These are phyloP conservation scores for Mormoops blainvillei DNA, from an alignment of 2,113 vertebrate species.

Conservation along the genomic window DNA sequence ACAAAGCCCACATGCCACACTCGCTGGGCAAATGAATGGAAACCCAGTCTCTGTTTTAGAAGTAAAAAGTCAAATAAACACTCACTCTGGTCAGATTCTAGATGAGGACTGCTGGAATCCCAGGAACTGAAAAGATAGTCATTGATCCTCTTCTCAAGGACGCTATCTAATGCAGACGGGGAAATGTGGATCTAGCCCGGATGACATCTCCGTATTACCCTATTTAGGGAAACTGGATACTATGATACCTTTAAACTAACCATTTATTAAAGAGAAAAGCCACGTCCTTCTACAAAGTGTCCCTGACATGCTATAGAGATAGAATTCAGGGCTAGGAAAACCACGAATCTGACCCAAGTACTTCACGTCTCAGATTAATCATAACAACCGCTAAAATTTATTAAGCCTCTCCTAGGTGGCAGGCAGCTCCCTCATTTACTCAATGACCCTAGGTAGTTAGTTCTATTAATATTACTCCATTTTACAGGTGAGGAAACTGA, in stretches of 20 bases:
- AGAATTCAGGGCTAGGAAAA: background rate
- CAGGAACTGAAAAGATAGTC: background rate
- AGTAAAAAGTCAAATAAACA: background rate
- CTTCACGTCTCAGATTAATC: background rate
- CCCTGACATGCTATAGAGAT: background rate
- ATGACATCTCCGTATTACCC: background rate
- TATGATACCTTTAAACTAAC: background rate
- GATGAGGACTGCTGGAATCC: background rate
- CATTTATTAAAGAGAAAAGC: background rate
- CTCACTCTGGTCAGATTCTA: background rate
- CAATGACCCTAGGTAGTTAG: background rate
- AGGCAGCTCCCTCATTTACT: background rate
- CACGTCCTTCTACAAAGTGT: background rate
- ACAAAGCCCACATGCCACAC: background rate
- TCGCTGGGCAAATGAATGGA: background rate
- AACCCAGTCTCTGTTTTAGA: background rate
- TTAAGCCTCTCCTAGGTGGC: background rate
- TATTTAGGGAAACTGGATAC: background rate
- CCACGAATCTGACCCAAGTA: background rate
- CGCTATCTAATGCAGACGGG: background rate
- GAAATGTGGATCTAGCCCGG: background rate
- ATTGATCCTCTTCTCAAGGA: background rate
- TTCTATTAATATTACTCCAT: background rate
- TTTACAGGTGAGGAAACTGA: background rate
- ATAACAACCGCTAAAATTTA: background rate